Base-by-base conservation (phyloP, 1,140 invertebrate genomes). In the Drosophila busckii region DNA sequence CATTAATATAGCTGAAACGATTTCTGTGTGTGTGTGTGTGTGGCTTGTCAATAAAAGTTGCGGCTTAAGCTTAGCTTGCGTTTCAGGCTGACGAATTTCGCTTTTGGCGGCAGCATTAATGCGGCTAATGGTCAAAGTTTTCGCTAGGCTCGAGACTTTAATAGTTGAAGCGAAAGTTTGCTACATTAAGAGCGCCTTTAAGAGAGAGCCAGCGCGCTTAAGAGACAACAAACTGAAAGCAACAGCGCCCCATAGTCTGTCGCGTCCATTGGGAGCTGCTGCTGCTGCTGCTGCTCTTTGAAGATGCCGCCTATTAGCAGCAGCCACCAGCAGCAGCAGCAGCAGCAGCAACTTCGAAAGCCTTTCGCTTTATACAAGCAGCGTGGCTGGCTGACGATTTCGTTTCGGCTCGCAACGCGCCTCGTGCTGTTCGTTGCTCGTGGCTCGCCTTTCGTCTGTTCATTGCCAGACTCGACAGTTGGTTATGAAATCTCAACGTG, bases 401-500 rank as follows among this genome's bases (percentile, higher is more conserved):
- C 12, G 20, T 2, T 5, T 26, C 17, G 32, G 23, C 38, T 16
- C 13, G 31, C n/a, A 26, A 23, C 7, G 16, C 49, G 25, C 29
- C 37, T 38, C 13, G n/a, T 12, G 13, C 6, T 31, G 44, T 37
- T 29, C 34, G 54, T 46, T 35, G 65, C 10, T 52, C 52, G 54
- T 16, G 28, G 8, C 42, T 40, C 40, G 28, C 13, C 40, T 60
- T 34, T 35, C 42, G 61, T 48, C 52, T 23, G 42, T 23, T 9
- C 6, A 26, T 50, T 42, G 32, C 31, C 16, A 26, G 69, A 49
- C 70, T 80, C 75, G 75, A 80, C 75, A 80, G 75, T 80, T 80
- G 75, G 75, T 80, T 80, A 80, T 80, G 75, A 80, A 82, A 62
- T 82, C 75, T 82, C 31, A 82, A 82, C 75, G 75, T 80, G 75